phyloP scores from a whole-genome alignment of 2,888 invertebrate genomes.

The Xylota sylvarum region DNA sequence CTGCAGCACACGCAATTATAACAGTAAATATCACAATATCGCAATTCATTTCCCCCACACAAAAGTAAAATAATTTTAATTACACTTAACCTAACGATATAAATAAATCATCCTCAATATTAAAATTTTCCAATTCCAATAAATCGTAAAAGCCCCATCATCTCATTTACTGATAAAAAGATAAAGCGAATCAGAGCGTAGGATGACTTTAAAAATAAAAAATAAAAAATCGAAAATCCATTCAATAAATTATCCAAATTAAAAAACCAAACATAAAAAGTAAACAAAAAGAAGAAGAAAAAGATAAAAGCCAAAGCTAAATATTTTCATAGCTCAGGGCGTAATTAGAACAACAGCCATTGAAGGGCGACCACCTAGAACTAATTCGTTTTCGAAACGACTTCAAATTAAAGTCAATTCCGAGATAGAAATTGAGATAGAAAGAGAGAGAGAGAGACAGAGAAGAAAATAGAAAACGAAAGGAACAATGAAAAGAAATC shows the following conservation, averaged over 20 bases:
- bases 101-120: conserved; percentile 21
- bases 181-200: conserved; percentile 7
- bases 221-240: conserved; percentile 9
- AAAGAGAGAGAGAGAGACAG: background rate
- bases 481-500: conserved; percentile 38
- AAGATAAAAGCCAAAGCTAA: conserved; percentile 7
- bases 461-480: conserved; percentile 33
- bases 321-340: conserved; percentile 32
- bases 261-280: background rate
- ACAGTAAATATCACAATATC: background rate
- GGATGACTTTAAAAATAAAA: background rate
- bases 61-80: conserved; percentile 22
- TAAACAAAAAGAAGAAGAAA: background rate
- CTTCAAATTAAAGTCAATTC: conserved; percentile 43
- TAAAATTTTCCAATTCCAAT: conserved; percentile 31
- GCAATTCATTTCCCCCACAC: background rate
- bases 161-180: conserved; percentile 10
- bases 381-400: conserved; percentile 56
- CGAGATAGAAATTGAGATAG: background rate
- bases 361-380: conserved; percentile 36
- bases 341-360: conserved; percentile 35
- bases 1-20: conserved; percentile 3
- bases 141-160: conserved; percentile 26
- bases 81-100: conserved; percentile 22
- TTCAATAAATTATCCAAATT: conserved; percentile 10